Evolutionary conservation across 2,797 vertebrate species (phyloP), one percentile per base, ranked within the genome.

Genomic region (Chromobotia macracanthus): DNA sequence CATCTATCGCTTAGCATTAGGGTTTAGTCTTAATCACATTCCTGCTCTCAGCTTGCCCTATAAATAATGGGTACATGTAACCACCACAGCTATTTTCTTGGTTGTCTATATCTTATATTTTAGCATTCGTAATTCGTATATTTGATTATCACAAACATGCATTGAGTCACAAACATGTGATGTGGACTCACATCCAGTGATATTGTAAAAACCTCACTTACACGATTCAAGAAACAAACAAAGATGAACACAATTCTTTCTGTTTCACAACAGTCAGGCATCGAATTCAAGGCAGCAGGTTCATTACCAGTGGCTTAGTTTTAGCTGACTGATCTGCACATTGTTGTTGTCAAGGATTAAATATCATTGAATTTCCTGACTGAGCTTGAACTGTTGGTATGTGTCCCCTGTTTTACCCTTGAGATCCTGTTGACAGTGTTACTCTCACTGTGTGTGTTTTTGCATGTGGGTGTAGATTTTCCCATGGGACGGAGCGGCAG

Each of bases 401-500:
- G 80, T 72, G 80, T 72, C 78, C 71, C 72, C 74, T 74, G 78
- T 75, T 81, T 83, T 75, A 87, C 80, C 82, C 80, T 84, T 86
- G 78, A 86, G 63, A 72, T 76, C 80, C 38, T 82, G 72, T 77
- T 82, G 75, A 75, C 70, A 76, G 66, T 69, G 77, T 87, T 23
- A 63, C 72, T 79, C n/a, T 80, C 58, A n/a, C 25, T 66, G 41
- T 66, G 60, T 81, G 63, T 73, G 58, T 71, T 64, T 72, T 61
- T 46, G 53, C 66, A 21, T 81, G 67, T 76, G 1, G 11, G 19
- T 77, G 63, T 88, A 96, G 95, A 91, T 87, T 92, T 88, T 95
- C 94, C 90, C 93, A 95, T 96, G 94, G 94, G 95, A 94, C 89
- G 86, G 89, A 90, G 90, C 80, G 84, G 86, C 84, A 85, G 81